Percentiles rank a stretch among this genome's conserved stretches.
Conservation (phyloP, 2,797 vertebrate species). For the Diplodus sargus region DNA sequence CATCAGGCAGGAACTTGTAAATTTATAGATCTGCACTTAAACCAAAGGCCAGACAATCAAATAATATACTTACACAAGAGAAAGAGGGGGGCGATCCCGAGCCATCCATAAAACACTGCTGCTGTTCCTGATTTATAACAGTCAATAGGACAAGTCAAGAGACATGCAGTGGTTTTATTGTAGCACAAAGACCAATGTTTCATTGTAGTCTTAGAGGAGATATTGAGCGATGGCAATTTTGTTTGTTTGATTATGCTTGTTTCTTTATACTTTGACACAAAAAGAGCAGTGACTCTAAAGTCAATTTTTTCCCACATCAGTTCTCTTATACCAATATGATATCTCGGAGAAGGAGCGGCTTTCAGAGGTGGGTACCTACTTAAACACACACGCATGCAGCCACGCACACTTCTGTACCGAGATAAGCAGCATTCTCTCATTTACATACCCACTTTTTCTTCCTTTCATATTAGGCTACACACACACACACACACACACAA, state of each 20-base stretch:
- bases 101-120: constrained; percentile 47
- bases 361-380: constrained; percentile 46
- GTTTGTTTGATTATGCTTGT: constrained; percentile 41
- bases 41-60: constrained; percentile 65
- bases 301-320: constrained; percentile 19
- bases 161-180: constrained; percentile 21
- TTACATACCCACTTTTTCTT: constrained; percentile 54
- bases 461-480: constrained; percentile 45
- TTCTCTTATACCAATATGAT: constrained; percentile 32
- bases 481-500: constrained; percentile 29
- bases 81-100: not conserved
- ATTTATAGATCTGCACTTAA: constrained; percentile 75
- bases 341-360: constrained; percentile 35
- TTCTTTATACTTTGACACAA: constrained; percentile 36
- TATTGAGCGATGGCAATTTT: constrained; percentile 34
- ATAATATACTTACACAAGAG: constrained; percentile 56
- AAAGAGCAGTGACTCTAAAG: constrained; percentile 33
- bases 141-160: constrained; percentile 31
- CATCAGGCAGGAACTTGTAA: constrained; percentile 63
- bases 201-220: constrained; percentile 33
- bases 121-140: constrained; percentile 44
- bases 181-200: constrained; percentile 18
- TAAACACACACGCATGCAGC: constrained; percentile 20
- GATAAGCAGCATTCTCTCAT: constrained; percentile 65
- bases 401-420: constrained; percentile 20